Base-by-base conservation (phyloP, 2,797 vertebrate genomes). In the Sparus aurata region DNA sequence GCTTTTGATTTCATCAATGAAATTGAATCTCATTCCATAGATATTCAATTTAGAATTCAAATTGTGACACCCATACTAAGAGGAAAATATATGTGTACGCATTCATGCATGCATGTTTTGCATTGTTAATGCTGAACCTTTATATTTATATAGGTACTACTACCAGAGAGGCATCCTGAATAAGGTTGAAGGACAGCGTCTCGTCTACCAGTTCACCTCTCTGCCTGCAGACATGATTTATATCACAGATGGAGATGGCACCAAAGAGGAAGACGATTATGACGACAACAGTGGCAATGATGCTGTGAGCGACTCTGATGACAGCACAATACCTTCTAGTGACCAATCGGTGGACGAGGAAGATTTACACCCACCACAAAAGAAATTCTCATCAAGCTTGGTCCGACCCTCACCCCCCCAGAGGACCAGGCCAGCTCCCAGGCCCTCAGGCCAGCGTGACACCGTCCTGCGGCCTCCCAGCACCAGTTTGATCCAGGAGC, bases 81-180 rank as follows among this genome's bases (percentile, higher is more conserved):
- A 38, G 12, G 11, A 52, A 30, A 46, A n/a, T 53, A 2, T 47
- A 12, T 63, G 7, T 49, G 22, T 7, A 18, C 13, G 27, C 27
- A 27, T 27, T 27, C 30, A 38, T 38, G 38, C 38, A 41, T 69
- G 18, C 20, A 22, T 22, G 5, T 1, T 62, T 65, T 78, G 20
- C 67, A 45, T 68, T 46, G 23, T 46, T 59, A 73, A 82, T 27
- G 6, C 11, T 23, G 11, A 64, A 46, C 25, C 18, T 54, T 47
- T 80, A 20, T 88, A 12, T 85, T 69, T 4, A 2, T 80, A 81
- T 89, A 99, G 98, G 94, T 99, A 99, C 91, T 99, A 99, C 92
- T 99, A 99, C 94, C 98, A 99, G 94, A 97, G 98, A 89, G 98
- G 98, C 88, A 99, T 99, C 75, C 94, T 99, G 84, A 98, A 98